Evolutionary conservation across 2,888 invertebrate genomes (phyloP).

Genomic region (Eupithecia pulchellata): DNA sequence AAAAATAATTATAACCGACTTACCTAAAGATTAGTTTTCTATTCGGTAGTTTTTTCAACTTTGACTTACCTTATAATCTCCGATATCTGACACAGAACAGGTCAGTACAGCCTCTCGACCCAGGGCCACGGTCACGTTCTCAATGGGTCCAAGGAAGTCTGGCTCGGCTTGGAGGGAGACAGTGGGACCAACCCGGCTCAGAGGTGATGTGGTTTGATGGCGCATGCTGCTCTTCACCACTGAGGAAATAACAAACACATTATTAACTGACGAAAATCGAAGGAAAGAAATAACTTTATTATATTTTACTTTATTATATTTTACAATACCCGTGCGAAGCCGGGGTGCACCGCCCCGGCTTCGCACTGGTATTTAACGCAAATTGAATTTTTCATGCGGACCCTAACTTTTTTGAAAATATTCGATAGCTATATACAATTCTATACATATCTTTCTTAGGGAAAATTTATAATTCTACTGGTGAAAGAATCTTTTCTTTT

Average conservation of each 20-base stretch:
- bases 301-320: no score
- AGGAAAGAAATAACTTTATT: not conserved
- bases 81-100: conserved; percentile 90
- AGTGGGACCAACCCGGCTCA: conserved; percentile 72
- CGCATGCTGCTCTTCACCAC: conserved; percentile 76
- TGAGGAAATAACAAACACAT: conserved; percentile 44
- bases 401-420: no score
- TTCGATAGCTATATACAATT: no score
- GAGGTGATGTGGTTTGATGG: conserved; percentile 72
- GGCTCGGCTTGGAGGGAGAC: conserved; percentile 82
- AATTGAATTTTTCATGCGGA: no score
- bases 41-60: not conserved
- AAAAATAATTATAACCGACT: not conserved
- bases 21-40: no score
- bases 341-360: no score
- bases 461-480: no score
- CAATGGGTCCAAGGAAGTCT: conserved; percentile 88
- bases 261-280: not conserved
- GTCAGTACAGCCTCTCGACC: conserved; percentile 90
- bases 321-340: no score
- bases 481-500: no score
- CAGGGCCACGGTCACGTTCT: conserved; percentile 90
- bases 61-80: conserved; percentile 88
- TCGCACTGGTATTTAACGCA: no score
- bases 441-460: no score